phyloP scores from a whole-genome alignment of 2,888 invertebrate genomes.

The Caenorhabditis sp. region DNA sequence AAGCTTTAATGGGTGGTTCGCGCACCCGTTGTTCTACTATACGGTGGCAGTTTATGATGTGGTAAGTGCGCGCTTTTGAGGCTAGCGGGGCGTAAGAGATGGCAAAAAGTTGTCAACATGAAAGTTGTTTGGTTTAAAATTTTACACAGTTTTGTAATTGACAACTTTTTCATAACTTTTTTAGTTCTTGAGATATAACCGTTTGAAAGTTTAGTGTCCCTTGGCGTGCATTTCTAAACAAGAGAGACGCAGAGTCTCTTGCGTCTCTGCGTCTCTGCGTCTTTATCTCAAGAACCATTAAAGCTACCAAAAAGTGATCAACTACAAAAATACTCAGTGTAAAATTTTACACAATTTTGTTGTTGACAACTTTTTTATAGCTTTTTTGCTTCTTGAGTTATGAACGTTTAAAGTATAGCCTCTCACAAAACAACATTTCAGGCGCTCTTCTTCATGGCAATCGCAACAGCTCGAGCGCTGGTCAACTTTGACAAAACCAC shows the following conservation, averaged over 20 bases:
- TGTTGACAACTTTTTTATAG: background rate
- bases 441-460: conserved; percentile 54
- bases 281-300: background rate
- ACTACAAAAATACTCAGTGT: background rate
- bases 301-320: background rate
- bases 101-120: background rate
- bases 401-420: background rate
- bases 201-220: background rate
- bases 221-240: background rate
- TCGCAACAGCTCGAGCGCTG: conserved; percentile 52
- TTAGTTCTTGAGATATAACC: background rate
- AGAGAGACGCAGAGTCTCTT: background rate
- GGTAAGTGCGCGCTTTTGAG: conserved; percentile 41
- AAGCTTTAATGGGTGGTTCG: conserved; percentile 67
- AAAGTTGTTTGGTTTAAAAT: background rate
- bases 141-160: background rate
- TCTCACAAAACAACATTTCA: conserved; percentile 15
- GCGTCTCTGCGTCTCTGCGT: background rate
- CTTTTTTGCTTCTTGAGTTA: background rate
- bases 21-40: conserved; percentile 68
- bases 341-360: background rate
- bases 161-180: background rate
- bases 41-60: conserved; percentile 66
- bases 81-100: background rate
- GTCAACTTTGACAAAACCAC: conserved; percentile 65